Evolutionary conservation across 2,888 invertebrate genomes (phyloP).

Genomic region (Laspeyria flexula): DNA sequence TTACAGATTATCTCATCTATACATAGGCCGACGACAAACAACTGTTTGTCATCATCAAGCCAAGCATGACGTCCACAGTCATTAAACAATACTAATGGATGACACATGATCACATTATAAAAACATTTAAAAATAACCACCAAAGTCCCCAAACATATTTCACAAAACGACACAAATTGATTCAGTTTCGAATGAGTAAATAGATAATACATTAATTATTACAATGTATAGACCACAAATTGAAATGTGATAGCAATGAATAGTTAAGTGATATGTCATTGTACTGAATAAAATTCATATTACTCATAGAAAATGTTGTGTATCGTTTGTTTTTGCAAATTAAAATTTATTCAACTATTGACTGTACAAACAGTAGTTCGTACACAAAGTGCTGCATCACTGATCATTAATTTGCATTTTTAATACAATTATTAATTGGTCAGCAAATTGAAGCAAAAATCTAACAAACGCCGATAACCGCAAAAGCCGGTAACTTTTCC

Average conservation of each 20-base stretch:
- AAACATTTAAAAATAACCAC: too few species aligned
- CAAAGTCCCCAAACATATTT: constrained; percentile 14
- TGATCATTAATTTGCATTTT: constrained; percentile 32
- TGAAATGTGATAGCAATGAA: constrained; percentile 59
- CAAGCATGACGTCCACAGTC: too few species aligned
- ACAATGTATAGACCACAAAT: constrained; percentile 57
- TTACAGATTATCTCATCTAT: too few species aligned
- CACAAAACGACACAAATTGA: constrained; percentile 17
- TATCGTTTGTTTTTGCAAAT: constrained; percentile 40
- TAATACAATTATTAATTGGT: constrained; percentile 17
- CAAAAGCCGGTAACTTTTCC: background rate
- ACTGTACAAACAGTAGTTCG: constrained; percentile 20
- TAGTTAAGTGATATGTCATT: constrained; percentile 60
- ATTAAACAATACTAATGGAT: too few species aligned
- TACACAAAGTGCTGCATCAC: constrained; percentile 27
- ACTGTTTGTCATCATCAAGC: too few species aligned
- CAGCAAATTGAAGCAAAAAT: constrained; percentile 3
- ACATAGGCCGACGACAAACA: too few species aligned
- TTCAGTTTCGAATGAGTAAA: constrained; percentile 46
- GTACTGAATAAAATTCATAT: constrained; percentile 54
- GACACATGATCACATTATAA: too few species aligned
- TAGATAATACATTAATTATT: constrained; percentile 57
- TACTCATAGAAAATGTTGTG: constrained; percentile 30
- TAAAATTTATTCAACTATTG: constrained; percentile 35
- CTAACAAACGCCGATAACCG: background rate